phyloP scores from a whole-genome alignment of 2,888 invertebrate species.

The Agonopterix heracliana region DNA sequence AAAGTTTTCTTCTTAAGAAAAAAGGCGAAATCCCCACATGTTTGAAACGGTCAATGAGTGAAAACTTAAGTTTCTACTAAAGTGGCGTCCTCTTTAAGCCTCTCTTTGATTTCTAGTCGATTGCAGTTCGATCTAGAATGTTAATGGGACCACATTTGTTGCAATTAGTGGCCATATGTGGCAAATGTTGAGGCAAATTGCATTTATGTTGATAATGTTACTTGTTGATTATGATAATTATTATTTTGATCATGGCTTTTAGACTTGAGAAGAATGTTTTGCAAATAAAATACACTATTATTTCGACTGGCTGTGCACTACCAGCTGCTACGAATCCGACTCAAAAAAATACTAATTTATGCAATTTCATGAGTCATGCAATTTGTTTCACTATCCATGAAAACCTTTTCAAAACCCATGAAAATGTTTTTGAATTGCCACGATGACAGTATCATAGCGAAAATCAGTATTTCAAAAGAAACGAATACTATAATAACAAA shows the following conservation, averaged over 20 bases:
- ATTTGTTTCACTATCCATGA: too few species aligned
- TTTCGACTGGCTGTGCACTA: too few species aligned
- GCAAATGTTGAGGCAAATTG: slow-evolving; percentile 9
- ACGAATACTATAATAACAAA: too few species aligned
- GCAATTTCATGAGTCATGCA: too few species aligned
- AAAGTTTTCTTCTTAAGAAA: slow-evolving; percentile 4
- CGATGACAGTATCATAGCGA: too few species aligned
- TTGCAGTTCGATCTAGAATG: slow-evolving; percentile 14
- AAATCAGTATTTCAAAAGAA: too few species aligned
- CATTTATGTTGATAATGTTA: neutral
- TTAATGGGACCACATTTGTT: slow-evolving; percentile 20
- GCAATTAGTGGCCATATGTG: slow-evolving; percentile 16
- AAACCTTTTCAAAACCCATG: too few species aligned
- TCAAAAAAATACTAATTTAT: too few species aligned
- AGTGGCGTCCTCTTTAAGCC: neutral
- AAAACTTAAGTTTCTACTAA: neutral
- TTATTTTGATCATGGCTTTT: neutral
- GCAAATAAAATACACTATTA: too few species aligned
- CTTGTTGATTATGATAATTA: neutral
- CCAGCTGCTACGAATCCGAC: too few species aligned
- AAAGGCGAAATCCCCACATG: slow-evolving; percentile 9
- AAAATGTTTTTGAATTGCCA: too few species aligned
- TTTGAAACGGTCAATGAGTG: neutral
- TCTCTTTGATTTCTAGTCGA: neutral
- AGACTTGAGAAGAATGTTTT: too few species aligned